Percentiles rank a stretch among this genome's conserved stretches.
Conservation (phyloP, 2,113 vertebrate species). For the Gymnogyps californianus region DNA sequence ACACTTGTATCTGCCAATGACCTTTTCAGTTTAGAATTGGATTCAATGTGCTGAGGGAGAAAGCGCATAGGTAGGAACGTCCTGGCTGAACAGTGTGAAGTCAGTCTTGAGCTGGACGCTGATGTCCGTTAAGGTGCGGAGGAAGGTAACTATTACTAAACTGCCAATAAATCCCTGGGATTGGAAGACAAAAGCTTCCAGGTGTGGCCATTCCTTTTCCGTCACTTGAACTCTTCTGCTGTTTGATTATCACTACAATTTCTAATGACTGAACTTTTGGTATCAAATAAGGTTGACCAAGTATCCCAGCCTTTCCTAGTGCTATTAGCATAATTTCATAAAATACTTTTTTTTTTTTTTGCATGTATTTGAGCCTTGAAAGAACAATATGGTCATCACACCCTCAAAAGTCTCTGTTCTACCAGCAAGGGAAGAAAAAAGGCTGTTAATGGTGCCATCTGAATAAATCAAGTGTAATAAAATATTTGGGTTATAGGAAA, state of each 20-base stretch:
- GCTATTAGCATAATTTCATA: neutral
- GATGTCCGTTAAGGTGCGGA: neutral
- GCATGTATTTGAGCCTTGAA: neutral
- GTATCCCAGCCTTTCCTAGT: neutral
- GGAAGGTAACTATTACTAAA: neutral
- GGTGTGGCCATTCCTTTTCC: neutral
- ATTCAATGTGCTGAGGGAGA: neutral
- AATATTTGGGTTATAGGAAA: neutral
- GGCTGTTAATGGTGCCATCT: neutral
- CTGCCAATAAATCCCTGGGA: neutral
- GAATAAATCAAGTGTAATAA: neutral
- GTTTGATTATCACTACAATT: neutral
- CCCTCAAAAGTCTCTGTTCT: neutral
- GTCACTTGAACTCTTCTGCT: neutral
- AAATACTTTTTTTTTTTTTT: neutral
- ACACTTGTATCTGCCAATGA: neutral
- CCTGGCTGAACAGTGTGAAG: neutral
- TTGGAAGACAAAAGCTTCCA: neutral
- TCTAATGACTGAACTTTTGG: neutral
- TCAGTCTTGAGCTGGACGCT: neutral
- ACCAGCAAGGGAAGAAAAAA: neutral
- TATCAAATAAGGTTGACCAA: neutral
- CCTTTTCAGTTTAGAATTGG: neutral
- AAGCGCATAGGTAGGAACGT: neutral
- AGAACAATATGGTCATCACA: neutral